These are phyloP conservation scores for Portunus trituberculatus DNA, from an alignment of 1,140 invertebrate genomes.

Conservation along the genomic window DNA sequence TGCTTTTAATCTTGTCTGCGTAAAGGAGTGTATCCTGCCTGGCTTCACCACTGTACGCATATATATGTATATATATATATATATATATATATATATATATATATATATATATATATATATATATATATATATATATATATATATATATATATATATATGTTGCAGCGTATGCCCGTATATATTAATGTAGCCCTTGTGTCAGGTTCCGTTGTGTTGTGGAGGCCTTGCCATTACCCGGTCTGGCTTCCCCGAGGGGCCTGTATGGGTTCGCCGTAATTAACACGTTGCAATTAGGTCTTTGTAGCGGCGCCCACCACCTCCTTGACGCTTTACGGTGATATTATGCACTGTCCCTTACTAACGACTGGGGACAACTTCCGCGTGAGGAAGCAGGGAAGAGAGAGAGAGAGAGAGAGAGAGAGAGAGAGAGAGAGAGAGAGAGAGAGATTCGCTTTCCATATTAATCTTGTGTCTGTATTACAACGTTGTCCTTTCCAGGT, in stretches of 20 bases:
- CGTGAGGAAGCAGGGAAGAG: not conserved
- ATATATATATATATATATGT: no score
- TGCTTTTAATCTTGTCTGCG: no score
- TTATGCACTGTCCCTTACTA: not conserved
- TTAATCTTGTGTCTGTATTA: no score
- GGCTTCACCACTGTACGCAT: no score
- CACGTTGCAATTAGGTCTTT: not conserved
- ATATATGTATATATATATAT: no score
- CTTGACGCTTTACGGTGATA: not conserved
- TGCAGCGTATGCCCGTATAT: not conserved
- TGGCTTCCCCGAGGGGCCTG: no score
- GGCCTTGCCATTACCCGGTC: no score
- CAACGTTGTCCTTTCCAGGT: no score
- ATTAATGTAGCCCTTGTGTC: not conserved
- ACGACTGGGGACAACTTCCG: not conserved
- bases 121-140: no score
- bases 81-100: no score
- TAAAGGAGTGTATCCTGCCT: no score
- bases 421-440: not conserved
- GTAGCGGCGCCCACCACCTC: not conserved
- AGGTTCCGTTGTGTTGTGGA: not conserved
- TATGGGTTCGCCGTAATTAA: not conserved
- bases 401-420: not conserved
- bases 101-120: no score
- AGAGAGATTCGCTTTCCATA: not conserved